phyloP scores from a whole-genome alignment of 2,888 invertebrate genomes.

The Molanna angustata region DNA sequence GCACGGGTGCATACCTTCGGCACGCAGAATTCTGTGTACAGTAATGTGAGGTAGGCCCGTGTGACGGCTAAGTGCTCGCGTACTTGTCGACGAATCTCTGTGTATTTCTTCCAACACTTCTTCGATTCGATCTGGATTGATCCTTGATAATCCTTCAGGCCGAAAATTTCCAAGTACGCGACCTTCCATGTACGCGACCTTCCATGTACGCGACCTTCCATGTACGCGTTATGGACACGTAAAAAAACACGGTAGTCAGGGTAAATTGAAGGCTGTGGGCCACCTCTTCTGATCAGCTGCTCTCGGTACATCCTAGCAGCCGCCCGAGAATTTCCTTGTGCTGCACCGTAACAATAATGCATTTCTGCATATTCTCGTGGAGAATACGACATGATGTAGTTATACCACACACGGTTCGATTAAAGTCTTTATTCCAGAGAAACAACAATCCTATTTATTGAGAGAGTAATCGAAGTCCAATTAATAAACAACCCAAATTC shows the following conservation, averaged over 20 bases:
- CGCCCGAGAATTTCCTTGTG: not conserved
- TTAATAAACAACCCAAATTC: too few relatives aligned
- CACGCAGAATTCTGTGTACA: not conserved
- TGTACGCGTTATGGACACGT: not conserved
- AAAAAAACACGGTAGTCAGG: slow-evolving; percentile 1
- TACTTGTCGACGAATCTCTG: not conserved
- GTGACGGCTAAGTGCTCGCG: not conserved
- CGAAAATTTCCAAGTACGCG: not conserved
- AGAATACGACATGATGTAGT: slow-evolving; percentile 1
- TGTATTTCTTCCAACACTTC: not conserved
- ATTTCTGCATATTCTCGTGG: slow-evolving; percentile 1
- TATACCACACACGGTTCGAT: not conserved
- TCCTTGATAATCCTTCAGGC: not conserved
- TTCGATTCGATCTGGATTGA: not conserved
- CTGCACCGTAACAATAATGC: slow-evolving; percentile 5
- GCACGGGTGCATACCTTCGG: not conserved
- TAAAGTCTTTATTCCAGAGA: too few relatives aligned
- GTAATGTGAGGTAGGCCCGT: not conserved
- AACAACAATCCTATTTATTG: not conserved
- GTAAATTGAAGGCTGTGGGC: not conserved
- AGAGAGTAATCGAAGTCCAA: not conserved
- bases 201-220: too few relatives aligned
- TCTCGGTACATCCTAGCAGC: slow-evolving; percentile 4
- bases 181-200: not conserved
- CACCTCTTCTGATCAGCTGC: not conserved